Percentiles rank a stretch among this genome's conserved stretches.
Evolutionary conservation across 2,113 vertebrate genomes (phyloP).

Genomic region (Scytalopus superciliaris): DNA sequence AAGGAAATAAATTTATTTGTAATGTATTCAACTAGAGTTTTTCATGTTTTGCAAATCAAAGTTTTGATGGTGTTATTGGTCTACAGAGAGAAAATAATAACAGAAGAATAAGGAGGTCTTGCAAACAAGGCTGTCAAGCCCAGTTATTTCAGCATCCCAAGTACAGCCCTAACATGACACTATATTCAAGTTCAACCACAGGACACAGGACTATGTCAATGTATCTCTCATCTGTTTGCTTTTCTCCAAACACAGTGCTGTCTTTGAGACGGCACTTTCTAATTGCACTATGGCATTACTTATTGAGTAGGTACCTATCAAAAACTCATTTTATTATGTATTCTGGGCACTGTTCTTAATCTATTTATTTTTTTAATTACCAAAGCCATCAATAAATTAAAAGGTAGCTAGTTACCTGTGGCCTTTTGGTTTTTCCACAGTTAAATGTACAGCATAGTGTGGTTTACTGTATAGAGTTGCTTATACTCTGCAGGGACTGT

Average conservation of each 20-base stretch:
- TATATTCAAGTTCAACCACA: neutral
- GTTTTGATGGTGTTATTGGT: neutral
- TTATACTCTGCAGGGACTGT: neutral
- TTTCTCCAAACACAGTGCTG: neutral
- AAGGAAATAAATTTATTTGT: neutral
- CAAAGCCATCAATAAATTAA: neutral
- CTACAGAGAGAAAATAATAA: neutral
- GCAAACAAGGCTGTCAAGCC: neutral
- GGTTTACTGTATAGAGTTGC: neutral
- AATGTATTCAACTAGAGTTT: neutral
- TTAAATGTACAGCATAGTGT: fast-evolving
- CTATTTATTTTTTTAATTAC: no score
- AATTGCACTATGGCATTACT: fast-evolving
- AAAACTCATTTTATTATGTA: neutral
- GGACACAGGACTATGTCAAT: neutral
- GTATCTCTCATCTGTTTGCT: neutral
- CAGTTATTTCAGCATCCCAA: neutral
- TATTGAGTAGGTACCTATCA: neutral
- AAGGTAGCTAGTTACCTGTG: neutral
- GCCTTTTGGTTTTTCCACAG: neutral
- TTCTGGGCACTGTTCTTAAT: neutral
- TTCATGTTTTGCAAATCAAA: neutral
- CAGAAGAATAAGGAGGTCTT: neutral
- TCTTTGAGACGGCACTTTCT: neutral
- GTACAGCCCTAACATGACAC: no score